Evolutionary conservation across 2,888 invertebrate genomes (phyloP), one percentile per base, ranked within the genome.

Genomic region (Ypsolopha scabrella): DNA sequence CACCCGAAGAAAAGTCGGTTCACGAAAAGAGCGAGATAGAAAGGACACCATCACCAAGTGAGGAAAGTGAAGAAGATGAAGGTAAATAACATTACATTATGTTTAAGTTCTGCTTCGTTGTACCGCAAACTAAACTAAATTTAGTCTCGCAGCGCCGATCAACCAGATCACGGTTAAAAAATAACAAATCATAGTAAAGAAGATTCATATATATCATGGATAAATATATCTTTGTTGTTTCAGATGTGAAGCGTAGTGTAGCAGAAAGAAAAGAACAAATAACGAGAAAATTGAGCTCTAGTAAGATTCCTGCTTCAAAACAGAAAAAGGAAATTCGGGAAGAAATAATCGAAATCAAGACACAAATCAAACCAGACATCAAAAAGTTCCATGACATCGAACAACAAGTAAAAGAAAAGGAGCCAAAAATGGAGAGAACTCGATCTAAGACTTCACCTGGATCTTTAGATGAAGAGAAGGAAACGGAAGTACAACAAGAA

Each of bases 251-350:
- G 60, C 90, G 90, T 56, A 91, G 92, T 49, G 93, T 93, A 36
- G 91, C 92, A n/a, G 93, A 93, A 68, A 82, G 93, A 58, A 90
- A 93, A 57, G 90, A 91, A 65, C 91, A 92, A 80, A 93, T 93
- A 49, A 92, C 92, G 11, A 91, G 92, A 68, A 90, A 93, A 51
- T 73, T 93, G 36, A 92, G 92, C 39, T 88, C 90, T 14, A 92
- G 91, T 70, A 89, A 91, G 65, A 89, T 92, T 60, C 92, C 92
- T 8, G 92, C 92, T 3, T 92, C 92, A 4, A 89, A 91, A 60
- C 92, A 93, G 66, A 90, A 92, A 62, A 91, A 89, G 61, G 92
- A 93, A 82, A 91, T 92, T 41, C 89, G 90, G 39, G 91, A 92
- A 72, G 92, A 92, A 78, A 92, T 92, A 10, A 89, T 89, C 52